phyloP scores from a whole-genome alignment of 2,797 vertebrate genomes.

The Tolypeutes matacus region DNA sequence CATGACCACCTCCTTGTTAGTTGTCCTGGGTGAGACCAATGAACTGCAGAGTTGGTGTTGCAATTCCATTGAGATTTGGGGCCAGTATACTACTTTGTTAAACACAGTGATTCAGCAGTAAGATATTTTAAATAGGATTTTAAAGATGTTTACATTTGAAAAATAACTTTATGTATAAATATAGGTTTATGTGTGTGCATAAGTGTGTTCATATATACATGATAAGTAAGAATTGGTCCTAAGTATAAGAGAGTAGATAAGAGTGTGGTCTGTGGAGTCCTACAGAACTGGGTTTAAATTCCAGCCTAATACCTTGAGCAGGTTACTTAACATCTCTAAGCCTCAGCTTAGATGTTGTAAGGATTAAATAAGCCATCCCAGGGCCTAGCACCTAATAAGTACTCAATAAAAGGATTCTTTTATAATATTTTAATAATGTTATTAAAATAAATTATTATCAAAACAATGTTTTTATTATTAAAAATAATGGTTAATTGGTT shows the following conservation, averaged over 20 bases:
- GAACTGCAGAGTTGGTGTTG: too few species aligned
- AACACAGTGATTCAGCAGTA: background rate
- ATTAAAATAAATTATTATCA: background rate
- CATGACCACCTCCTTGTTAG: too few species aligned
- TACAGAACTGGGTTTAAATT: conserved; percentile 12
- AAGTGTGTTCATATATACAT: background rate
- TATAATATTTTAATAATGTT: conserved; percentile 10
- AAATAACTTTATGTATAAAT: background rate
- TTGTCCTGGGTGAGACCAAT: too few species aligned
- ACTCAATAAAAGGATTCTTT: background rate
- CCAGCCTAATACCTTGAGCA: background rate
- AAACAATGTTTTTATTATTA: conserved; percentile 35
- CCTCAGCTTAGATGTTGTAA: background rate
- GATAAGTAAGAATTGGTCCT: conserved; percentile 16
- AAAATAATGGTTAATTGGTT: conserved; percentile 30
- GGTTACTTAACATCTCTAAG: background rate
- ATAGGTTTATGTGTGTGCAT: background rate
- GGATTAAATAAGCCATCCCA: background rate
- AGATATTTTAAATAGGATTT: conserved; percentile 54
- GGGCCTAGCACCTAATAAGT: background rate
- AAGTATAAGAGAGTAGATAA: background rate
- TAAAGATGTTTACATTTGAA: conserved; percentile 62
- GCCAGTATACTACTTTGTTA: background rate
- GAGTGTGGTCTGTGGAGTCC: background rate
- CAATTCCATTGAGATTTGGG: too few species aligned